phyloP scores from a whole-genome alignment of 2,113 vertebrate genomes.

The Falco punctatus region DNA sequence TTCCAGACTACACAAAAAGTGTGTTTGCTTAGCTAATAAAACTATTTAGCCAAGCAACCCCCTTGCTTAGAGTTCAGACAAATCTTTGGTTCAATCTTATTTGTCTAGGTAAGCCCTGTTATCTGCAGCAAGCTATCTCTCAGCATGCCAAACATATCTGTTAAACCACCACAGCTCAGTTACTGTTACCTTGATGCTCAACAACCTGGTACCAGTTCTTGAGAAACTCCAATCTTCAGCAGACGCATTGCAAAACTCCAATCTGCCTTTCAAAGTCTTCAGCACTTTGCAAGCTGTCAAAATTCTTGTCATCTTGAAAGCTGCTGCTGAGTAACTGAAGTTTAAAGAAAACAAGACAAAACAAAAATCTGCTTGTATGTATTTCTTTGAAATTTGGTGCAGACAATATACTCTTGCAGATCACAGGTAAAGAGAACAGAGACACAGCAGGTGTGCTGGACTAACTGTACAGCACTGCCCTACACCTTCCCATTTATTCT shows the following conservation, averaged over 20 bases:
- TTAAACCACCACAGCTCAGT: neutral
- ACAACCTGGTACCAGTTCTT: conserved; percentile 69
- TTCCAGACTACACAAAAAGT: conserved; percentile 13
- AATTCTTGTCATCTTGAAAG: conserved; percentile 85
- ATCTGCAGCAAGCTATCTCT: conserved; percentile 20
- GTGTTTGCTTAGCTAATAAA: conserved; percentile 33
- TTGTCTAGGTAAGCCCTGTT: neutral
- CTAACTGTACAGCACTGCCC: neutral
- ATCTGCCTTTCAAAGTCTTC: conserved; percentile 77
- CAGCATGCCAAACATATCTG: neutral
- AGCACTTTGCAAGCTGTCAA: conserved; percentile 81
- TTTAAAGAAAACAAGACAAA: neutral
- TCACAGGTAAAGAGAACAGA: neutral
- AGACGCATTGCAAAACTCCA: conserved; percentile 66
- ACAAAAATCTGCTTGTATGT: neutral
- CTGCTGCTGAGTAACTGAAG: neutral
- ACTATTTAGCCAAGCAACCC: neutral
- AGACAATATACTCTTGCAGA: neutral
- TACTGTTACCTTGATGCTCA: conserved; percentile 86
- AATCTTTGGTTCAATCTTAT: neutral
- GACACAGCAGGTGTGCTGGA: neutral
- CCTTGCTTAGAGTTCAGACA: neutral
- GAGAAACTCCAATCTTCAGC: conserved; percentile 65
- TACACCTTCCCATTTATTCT: conserved; percentile 64
- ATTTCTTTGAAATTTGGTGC: neutral